phyloP scores from a whole-genome alignment of 2,888 invertebrate genomes.

The Xestobium rufovillosum region DNA sequence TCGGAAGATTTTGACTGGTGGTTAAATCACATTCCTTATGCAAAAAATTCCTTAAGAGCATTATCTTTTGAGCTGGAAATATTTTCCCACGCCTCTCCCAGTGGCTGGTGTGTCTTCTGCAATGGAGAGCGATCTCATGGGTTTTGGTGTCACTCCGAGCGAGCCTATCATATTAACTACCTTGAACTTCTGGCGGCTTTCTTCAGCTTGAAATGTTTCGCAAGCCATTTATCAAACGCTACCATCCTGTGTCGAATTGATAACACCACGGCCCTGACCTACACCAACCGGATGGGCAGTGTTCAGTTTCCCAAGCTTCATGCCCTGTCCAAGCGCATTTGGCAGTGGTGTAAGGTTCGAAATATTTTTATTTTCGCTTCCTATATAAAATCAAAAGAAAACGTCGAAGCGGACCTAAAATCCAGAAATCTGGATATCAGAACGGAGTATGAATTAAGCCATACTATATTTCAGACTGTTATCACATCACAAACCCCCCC shows the following conservation, averaged over 20 bases:
- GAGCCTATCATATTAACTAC: slow-evolving; percentile 21
- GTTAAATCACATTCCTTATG: no score
- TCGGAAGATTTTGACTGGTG: no score
- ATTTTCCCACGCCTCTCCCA: no score
- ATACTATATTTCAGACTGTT: slow-evolving; percentile 11
- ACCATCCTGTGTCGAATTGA: slow-evolving; percentile 10
- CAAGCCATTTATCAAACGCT: slow-evolving; percentile 3
- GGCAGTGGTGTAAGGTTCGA: slow-evolving; percentile 16
- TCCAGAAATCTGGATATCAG: slow-evolving; percentile 8
- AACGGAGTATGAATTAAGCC: slow-evolving; percentile 15
- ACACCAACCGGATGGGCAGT: slow-evolving; percentile 15
- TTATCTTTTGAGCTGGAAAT: no score
- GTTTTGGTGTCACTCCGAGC: no score
- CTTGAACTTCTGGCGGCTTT: slow-evolving; percentile 10
- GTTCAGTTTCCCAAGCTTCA: slow-evolving; percentile 10
- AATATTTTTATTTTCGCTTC: slow-evolving; percentile 15
- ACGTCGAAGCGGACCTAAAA: slow-evolving; percentile 10
- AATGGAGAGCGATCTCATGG: no score
- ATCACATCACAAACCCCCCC: slow-evolving; percentile 4
- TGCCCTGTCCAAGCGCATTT: slow-evolving; percentile 7
- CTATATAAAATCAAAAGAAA: slow-evolving; percentile 11
- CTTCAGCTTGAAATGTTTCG: slow-evolving; percentile 9
- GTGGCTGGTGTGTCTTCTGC: no score
- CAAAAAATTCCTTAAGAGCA: no score
- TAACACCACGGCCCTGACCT: slow-evolving; percentile 14